Percentiles rank a stretch among this genome's conserved stretches.
These are phyloP conservation scores for Eupeodes latifasciatus DNA, from an alignment of 2,888 invertebrate species.

Conservation along the genomic window DNA sequence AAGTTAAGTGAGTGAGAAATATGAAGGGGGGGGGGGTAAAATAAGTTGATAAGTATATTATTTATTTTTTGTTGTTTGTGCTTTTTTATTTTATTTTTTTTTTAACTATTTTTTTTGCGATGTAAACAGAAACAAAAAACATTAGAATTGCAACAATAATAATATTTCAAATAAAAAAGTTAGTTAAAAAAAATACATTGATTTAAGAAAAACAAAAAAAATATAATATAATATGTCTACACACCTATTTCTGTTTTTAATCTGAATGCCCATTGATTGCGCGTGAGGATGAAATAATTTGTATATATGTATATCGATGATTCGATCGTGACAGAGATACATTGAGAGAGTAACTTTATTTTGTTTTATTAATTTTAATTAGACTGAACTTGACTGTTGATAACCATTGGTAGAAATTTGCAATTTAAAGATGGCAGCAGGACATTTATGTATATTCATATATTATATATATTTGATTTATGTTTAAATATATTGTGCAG, in stretches of 20 bases:
- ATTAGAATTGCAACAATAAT: slow-evolving; percentile 40
- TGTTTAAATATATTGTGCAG: slow-evolving; percentile 57
- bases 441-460: slow-evolving; percentile 60
- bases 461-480: slow-evolving; percentile 16
- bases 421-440: slow-evolving; percentile 74
- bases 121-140: slow-evolving; percentile 18
- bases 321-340: slow-evolving; percentile 22
- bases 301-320: slow-evolving; percentile 20
- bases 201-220: slow-evolving; percentile 42
- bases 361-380: slow-evolving; percentile 11
- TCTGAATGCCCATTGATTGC: slow-evolving; percentile 60
- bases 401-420: slow-evolving; percentile 58
- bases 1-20: slow-evolving; percentile 46
- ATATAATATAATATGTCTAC: slow-evolving; percentile 56
- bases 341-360: slow-evolving; percentile 22
- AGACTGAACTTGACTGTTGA: slow-evolving; percentile 68
- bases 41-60: slow-evolving; percentile 44
- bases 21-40: slow-evolving; percentile 19
- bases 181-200: slow-evolving; percentile 12
- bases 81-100: slow-evolving; percentile 46
- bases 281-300: slow-evolving; percentile 57
- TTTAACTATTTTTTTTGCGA: not conserved
- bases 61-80: slow-evolving; percentile 64
- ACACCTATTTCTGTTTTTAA: slow-evolving; percentile 66
- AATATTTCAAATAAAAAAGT: slow-evolving; percentile 36